Base-by-base conservation (phyloP, 1,140 invertebrate genomes). In the Penaeus indicus region DNA sequence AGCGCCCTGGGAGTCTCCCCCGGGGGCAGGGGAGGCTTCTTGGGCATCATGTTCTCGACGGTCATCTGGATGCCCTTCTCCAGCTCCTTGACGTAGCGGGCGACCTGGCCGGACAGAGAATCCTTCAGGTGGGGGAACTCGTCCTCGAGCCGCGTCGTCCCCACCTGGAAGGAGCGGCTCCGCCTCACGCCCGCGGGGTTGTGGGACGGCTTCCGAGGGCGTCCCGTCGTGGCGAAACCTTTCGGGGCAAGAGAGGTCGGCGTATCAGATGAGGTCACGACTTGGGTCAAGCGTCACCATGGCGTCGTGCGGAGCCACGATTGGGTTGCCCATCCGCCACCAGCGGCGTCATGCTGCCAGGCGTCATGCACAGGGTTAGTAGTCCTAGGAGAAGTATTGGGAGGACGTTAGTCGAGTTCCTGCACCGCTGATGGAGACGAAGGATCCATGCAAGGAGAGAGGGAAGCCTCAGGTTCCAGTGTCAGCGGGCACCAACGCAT, bases 141-240 rank as follows among this genome's bases (percentile, higher is more conserved):
- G 62, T 89, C 86, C 61, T 84, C 85, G 32, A 67, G 16, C 27
- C 64, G 78, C 54, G 64, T n/a, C 21, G 85, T 72, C 32, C 77
- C 89, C 42, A 79, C 90, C 69, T 91, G 90, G 84, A 91, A 91
- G 67, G 90, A 91, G 60, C 89, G 86, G 78, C 85, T 86, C 27
- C 90, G 69, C 69, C 90, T 89, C 32, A 91, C 89, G n/a, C 86
- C 83, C 62, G 86, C 86, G 13, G 42, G 72, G 85, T 80, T 87
- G 61, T 67, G 83, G 7, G 90, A 69, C 5, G 86, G 61, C 47
- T 85, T 89, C 42, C 79, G 54, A 21, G 86, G 69, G 21, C 90
- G 88, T 62, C 90, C 90, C 86, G 88, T 91, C 42, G 90, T 89
- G 42, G 90, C 88, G 77, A 78, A 91, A 75, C 90, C 90, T 91